These are phyloP conservation scores for Ophiodon elongatus DNA, from an alignment of 2,113 vertebrate genomes.

Conservation along the genomic window DNA sequence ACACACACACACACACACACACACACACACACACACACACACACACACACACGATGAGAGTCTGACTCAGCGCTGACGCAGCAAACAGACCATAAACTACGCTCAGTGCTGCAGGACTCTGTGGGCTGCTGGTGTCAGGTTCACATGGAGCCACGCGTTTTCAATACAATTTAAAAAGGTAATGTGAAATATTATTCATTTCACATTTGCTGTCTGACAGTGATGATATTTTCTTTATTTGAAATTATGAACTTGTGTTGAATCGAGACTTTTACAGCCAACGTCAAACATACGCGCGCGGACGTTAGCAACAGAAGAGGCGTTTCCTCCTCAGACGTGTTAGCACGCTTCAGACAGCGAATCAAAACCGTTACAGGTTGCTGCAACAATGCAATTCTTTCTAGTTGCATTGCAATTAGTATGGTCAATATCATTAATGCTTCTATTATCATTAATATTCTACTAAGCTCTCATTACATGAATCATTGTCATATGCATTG, in stretches of 20 bases:
- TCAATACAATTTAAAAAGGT: neutral
- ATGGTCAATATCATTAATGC: too few relatives aligned
- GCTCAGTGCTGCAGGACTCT: constrained; percentile 26
- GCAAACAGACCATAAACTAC: constrained; percentile 25
- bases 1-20: neutral
- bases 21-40: too few relatives aligned
- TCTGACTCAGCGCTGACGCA: constrained; percentile 46
- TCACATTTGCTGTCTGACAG: neutral
- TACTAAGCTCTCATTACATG: too few relatives aligned
- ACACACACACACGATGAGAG: too few relatives aligned
- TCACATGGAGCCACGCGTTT: neutral
- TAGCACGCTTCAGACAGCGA: neutral
- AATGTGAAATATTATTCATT: neutral
- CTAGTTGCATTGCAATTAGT: too few relatives aligned
- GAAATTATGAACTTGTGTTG: neutral
- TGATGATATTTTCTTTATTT: neutral
- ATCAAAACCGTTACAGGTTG: neutral
- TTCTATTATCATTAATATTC: too few relatives aligned
- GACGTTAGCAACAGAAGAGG: too few relatives aligned
- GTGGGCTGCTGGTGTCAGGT: neutral
- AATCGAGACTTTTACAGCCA: too few relatives aligned
- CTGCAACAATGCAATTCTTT: too few relatives aligned
- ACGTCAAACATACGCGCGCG: neutral
- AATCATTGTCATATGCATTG: too few relatives aligned
- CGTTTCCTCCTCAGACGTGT: too few relatives aligned